Evolutionary conservation across 2,797 vertebrate genomes (phyloP).

Genomic region (Buceros bicornis): DNA sequence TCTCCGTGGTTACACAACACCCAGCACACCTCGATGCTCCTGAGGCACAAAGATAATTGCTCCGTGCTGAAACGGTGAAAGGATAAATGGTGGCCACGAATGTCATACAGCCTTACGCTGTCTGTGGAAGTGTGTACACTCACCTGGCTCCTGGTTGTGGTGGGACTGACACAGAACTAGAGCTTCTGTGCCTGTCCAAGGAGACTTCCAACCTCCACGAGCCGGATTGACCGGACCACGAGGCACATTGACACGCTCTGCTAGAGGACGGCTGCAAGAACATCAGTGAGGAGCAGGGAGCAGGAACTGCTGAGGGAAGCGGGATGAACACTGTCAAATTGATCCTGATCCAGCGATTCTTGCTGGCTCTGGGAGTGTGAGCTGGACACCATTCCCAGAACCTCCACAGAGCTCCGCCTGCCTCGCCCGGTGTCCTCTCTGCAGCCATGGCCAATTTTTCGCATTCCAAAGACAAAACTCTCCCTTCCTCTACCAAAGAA

Average conservation of each 20-base stretch:
- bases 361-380: neutral
- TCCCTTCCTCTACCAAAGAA: neutral
- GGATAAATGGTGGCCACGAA: neutral
- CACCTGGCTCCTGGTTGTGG: neutral
- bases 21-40: rapidly evolving
- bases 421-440: neutral
- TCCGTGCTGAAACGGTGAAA: neutral
- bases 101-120: neutral
- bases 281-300: neutral
- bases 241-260: neutral
- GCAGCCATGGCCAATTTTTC: neutral
- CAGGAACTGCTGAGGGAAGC: neutral
- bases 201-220: neutral
- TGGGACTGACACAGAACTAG: neutral
- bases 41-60: neutral
- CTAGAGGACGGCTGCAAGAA: neutral
- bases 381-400: neutral
- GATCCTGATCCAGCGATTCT: neutral
- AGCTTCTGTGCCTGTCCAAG: neutral
- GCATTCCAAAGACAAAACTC: neutral
- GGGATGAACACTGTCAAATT: neutral
- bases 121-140: neutral
- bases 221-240: rapidly evolving
- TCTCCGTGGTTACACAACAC: neutral
- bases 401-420: neutral